Evolutionary conservation across 2,113 vertebrate species (phyloP).

Genomic region (Myotis davidii): DNA sequence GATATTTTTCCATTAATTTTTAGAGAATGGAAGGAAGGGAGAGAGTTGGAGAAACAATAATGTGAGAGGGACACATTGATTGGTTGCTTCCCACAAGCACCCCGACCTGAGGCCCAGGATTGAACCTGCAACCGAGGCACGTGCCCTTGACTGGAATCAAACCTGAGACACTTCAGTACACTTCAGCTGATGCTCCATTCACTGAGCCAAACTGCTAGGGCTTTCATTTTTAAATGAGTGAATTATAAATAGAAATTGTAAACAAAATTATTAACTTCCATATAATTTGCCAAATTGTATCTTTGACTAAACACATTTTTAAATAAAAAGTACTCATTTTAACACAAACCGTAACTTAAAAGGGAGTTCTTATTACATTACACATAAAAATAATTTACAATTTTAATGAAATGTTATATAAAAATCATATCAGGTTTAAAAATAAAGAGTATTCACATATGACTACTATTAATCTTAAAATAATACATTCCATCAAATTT

Average conservation of each 20-base stretch:
- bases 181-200: too few species aligned
- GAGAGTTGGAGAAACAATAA: too few species aligned
- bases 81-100: too few species aligned
- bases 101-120: too few species aligned
- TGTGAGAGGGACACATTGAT: too few species aligned
- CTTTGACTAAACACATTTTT: neutral
- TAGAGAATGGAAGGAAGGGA: too few species aligned
- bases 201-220: too few species aligned
- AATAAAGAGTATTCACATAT: neutral
- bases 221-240: conserved; percentile 30
- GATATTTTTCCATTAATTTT: too few species aligned
- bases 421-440: neutral
- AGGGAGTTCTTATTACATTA: neutral
- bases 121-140: too few species aligned
- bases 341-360: neutral
- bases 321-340: neutral
- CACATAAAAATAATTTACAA: conserved; percentile 28
- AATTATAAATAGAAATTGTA: neutral
- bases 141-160: too few species aligned
- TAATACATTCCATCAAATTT: neutral
- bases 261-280: neutral
- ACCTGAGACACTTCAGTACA: too few species aligned
- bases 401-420: conserved; percentile 5
- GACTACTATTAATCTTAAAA: conserved; percentile 18
- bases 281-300: neutral